Evolutionary conservation across 2,797 vertebrate genomes (phyloP).

Genomic region (Leontopithecus rosalia): DNA sequence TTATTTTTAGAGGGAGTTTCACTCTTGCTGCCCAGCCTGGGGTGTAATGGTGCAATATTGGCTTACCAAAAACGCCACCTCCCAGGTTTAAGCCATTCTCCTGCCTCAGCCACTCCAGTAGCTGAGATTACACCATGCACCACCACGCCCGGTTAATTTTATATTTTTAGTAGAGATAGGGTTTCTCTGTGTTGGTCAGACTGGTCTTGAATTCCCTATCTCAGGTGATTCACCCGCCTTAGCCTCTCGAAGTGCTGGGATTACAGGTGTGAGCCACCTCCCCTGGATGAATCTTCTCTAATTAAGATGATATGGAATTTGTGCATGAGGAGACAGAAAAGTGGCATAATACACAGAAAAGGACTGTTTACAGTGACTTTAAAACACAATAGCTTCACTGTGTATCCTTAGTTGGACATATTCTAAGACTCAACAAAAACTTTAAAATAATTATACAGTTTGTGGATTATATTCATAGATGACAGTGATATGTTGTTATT

Average conservation of each 20-base stretch:
- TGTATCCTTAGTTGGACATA: background rate
- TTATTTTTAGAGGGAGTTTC: background rate
- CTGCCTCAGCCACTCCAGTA: background rate
- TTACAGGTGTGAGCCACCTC: background rate
- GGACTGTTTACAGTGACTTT: background rate
- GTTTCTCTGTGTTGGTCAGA: background rate
- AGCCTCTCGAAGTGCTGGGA: background rate
- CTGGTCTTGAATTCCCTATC: background rate
- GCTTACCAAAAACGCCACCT: background rate
- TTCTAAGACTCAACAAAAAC: background rate
- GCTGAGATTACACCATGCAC: background rate
- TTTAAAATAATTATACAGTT: background rate
- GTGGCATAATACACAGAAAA: background rate
- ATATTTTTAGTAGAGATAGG: background rate
- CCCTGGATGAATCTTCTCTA: background rate
- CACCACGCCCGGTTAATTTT: background rate
- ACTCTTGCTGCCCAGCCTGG: background rate
- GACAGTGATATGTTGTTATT: background rate
- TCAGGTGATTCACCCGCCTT: background rate
- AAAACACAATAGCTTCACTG: background rate
- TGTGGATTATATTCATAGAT: background rate
- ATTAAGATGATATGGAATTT: background rate
- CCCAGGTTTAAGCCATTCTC: background rate
- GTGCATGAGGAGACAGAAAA: background rate
- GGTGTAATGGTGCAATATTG: background rate